Conservation (phyloP, 2,888 invertebrate genomes). For the Amiota mariae region DNA sequence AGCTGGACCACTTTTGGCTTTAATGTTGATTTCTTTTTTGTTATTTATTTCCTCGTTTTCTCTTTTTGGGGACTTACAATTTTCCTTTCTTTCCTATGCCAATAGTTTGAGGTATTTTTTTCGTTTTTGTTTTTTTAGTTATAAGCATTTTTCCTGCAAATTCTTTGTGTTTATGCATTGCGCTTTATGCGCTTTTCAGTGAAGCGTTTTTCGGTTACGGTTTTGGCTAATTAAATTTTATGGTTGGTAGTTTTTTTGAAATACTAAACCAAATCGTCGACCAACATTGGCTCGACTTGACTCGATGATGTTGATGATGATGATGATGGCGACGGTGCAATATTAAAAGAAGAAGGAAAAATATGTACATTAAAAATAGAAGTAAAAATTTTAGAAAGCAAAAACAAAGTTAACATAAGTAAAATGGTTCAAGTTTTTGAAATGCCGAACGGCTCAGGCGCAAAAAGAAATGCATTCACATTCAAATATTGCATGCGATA, state of each 20-base stretch:
- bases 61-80: background rate
- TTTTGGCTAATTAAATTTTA: slow-evolving; percentile 67
- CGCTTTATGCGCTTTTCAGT: slow-evolving; percentile 29
- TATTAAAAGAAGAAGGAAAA: no score
- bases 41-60: background rate
- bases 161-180: slow-evolving; percentile 8
- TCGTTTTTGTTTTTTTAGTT: slow-evolving; percentile 1
- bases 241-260: slow-evolving; percentile 62
- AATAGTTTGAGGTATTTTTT: background rate
- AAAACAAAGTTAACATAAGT: no score
- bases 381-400: no score
- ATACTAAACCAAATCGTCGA: no score
- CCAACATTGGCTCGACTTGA: no score
- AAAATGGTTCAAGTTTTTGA: no score
- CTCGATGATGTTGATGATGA: no score
- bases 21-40: background rate
- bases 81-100: background rate
- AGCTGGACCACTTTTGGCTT: background rate
- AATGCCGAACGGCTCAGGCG: no score
- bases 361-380: no score
- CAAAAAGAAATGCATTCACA: no score
- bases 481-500: no score
- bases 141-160: background rate
- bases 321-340: no score
- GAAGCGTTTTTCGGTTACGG: slow-evolving; percentile 48